Evolutionary conservation across 53 echinoderm and acorn worm species (phyloP), one percentile per base, ranked within the genome.

Genomic region (Temnopleurus reevesii): DNA sequence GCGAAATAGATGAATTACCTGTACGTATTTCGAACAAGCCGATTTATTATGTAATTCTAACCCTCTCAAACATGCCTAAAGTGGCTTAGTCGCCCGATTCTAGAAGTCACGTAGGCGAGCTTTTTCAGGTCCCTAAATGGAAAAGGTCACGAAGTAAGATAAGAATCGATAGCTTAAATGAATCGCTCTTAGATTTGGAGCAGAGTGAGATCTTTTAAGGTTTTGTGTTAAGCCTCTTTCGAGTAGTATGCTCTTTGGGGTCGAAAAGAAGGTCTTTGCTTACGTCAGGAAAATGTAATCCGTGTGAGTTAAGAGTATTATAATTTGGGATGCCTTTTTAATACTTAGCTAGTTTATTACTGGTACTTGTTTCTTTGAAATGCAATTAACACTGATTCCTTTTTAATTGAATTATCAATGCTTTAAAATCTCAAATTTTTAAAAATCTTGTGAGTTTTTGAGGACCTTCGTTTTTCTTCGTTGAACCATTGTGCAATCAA

Each of bases 121-220:
- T 71, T 41, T 71, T 71, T 41, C 71, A 19, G 41, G 41, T 41
- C 19, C 9, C n/a, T 43, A 41, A 71, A 71, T 38, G 71, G 41
- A 66, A n/a, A 38, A 71, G 71, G 71, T 71, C 41, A 41, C 12
- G 12, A 71, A 38, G 71, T 1, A 7, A 36, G 79, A 79, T 79
- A 79, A 47, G 46, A 79, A 79, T 79, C 79, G 79, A 79, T 79
- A 46, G 18, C 29, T 28, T 79, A 79, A 79, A 46, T 79, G 79
- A 79, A 71, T 71, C 41, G 21, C 17, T 71, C 71, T 71, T 41
- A n/a, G 71, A 71, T 71, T 71, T 38, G 36, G 71, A 23, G 21
- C 8, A n/a, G 21, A 41, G 19, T 71, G 71, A 43, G 23, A 71
- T 36, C 71, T 71, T 71, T 71, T 71, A 71, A 71, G 71, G 36